Evolutionary conservation across 2,888 invertebrate genomes (phyloP).

Genomic region (Cyaniris semiargus): DNA sequence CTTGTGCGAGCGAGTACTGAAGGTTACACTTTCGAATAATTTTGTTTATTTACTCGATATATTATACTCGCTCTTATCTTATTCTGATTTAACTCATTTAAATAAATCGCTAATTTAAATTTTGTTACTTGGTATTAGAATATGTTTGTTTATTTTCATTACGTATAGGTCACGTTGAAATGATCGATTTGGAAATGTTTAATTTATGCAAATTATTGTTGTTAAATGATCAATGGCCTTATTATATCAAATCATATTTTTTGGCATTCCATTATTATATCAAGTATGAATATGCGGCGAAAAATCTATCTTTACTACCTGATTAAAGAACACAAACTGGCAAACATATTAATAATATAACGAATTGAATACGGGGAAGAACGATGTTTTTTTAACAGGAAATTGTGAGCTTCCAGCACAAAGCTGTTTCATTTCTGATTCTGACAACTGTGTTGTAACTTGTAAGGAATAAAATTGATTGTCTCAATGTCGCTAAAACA

Average conservation of each 20-base stretch:
- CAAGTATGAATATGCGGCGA: too few species aligned
- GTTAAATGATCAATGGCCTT: not conserved
- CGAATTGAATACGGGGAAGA: too few species aligned
- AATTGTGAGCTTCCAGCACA: too few species aligned
- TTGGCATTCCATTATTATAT: not conserved
- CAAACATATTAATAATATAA: too few species aligned
- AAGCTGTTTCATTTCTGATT: too few species aligned
- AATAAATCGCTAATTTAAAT: not conserved
- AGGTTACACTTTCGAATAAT: constrained; percentile 27
- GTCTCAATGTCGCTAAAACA: not conserved
- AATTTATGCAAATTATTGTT: not conserved
- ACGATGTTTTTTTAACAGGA: too few species aligned
- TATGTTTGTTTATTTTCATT: constrained; percentile 8
- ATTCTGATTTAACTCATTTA: constrained; percentile 20
- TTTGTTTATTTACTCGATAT: constrained; percentile 24
- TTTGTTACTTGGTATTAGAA: not conserved
- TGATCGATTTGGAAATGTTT: constrained; percentile 16
- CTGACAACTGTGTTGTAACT: too few species aligned
- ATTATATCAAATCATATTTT: not conserved
- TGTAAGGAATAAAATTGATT: not conserved
- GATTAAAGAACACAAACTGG: too few species aligned
- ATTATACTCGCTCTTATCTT: not conserved
- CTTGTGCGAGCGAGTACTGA: constrained; percentile 25
- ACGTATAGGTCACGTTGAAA: constrained; percentile 25
- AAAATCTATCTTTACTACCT: too few species aligned